Evolutionary conservation across 1,140 invertebrate genomes (phyloP), one percentile per base, ranked within the genome.

Genomic region (Zaprionus ornatus): DNA sequence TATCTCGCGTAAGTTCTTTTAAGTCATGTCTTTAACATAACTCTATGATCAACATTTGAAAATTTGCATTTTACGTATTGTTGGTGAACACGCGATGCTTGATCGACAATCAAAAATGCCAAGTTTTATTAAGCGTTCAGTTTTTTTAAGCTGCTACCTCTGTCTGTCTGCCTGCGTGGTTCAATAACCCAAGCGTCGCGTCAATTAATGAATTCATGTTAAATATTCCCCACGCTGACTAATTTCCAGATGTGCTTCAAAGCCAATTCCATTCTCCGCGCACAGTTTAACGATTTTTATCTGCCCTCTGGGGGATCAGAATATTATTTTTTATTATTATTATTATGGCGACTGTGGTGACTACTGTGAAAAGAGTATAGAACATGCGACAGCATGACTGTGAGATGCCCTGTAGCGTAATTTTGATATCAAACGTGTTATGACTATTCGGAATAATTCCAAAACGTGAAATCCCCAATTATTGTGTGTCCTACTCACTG

Each of bases 111-210:
- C 63, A 48, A 52, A 45, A 67, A 74, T 23, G 64, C 13, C 21
- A 50, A 37, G 19, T 40, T n/a, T 45, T 35, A 42, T 66, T 48
- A 57, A 57, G 25, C 42, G 10, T 32, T 54, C 35, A 27, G n/a
- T n/a, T 42, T 32, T 66, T 66, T 37, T 48, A 12, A 13, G 23
- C 63, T 17, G 45, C 19, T 2, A 2, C 19, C 5, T 9, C 6
- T 17, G 40, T 42, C 15, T 17, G 35, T 60, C 21, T 40, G 62
- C 19, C 21, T 63, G 45, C 37, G 23, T 62, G 37, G 65, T 68
- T 74, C 71, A 74, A 74, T 62, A 74, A 74, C 71, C 71, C 56
- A 74, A 62, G 48, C 71, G 37, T 48, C 19, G 27, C 37, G 21
- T 45, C 32, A 67, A 74, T 74, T 69, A 62, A 62, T 74, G 21